Evolutionary conservation across 2,113 vertebrate genomes (phyloP), one percentile per base, ranked within the genome.

Genomic region (Nibea albiflora): DNA sequence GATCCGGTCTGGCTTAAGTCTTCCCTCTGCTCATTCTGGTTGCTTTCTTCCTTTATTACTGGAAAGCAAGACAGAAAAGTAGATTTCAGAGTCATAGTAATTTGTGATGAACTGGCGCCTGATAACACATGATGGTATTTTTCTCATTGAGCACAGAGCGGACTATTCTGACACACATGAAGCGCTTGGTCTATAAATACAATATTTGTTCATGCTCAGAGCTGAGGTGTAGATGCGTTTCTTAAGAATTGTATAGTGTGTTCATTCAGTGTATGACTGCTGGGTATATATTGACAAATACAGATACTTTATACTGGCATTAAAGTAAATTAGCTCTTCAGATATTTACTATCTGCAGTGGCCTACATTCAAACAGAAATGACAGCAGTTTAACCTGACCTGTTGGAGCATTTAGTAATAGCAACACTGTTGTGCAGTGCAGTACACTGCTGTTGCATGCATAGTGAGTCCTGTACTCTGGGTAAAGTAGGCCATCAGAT

Each of bases 21-120:
- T 97, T 99, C 98, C 93, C 97, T 97, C 97, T 97, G 96, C 91
- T 99, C 98, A 96, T 91, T 96, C 94, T 98, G 97, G 96, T 95
- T 98, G 95, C 94, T 96, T 96, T 99, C 98, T 94, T 99, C 97
- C 96, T 99, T 99, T 96, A 99, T 96, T 96, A 97, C 96, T 97
- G 95, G 94, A 96, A 97, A 97, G 95, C 94, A 98, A 95, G 96
- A 99, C 95, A 96, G 95, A 97, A 61, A 95, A 92, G 92, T 85
- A 90, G 88, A 88, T 94, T 95, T 94, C 89, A 95, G 90, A 88
- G 80, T 94, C 88, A 95, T 83, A 89, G 81, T 88, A 80, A 70
- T 68, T 89, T 52, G 70, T 74, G 39, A 76, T 80, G 65, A 73
- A 60, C 67, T 66, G n/a, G 31, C 28, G 47, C 67, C 80, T 66